These are phyloP conservation scores for Rhagonycha fulva DNA, from an alignment of 2,888 invertebrate species.

Conservation along the genomic window DNA sequence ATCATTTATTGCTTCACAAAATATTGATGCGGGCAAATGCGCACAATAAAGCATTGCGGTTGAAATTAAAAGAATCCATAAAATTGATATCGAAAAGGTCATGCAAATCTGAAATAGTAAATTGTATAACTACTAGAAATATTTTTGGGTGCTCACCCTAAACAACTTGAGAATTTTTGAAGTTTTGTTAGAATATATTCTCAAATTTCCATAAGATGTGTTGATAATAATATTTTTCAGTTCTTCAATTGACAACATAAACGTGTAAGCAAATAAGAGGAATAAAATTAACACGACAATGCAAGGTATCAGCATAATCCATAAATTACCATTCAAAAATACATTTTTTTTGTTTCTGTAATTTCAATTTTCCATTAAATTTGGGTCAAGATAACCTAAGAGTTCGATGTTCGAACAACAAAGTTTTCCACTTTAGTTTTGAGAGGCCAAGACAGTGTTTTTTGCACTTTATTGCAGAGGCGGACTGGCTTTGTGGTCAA, in stretches of 20 bases:
- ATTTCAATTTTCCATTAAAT: not conserved
- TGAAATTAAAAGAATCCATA: conserved; percentile 33
- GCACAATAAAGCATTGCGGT: conserved; percentile 28
- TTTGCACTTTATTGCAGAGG: too few relatives aligned
- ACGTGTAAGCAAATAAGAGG: conserved; percentile 7
- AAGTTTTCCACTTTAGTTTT: too few relatives aligned
- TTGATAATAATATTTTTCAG: conserved; percentile 12
- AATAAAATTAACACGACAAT: conserved; percentile 10
- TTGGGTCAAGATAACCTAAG: not conserved
- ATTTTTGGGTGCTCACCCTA: conserved; percentile 8
- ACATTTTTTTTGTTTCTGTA: not conserved
- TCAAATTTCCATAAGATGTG: not conserved
- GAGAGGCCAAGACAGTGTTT: too few relatives aligned
- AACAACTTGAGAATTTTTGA: not conserved
- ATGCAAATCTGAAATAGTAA: conserved; percentile 24
- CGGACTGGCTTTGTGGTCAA: too few relatives aligned
- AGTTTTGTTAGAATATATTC: not conserved
- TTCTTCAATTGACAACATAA: conserved; percentile 7
- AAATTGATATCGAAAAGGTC: conserved; percentile 12
- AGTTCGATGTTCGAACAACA: not conserved
- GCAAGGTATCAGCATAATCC: conserved; percentile 21
- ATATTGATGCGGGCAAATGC: conserved; percentile 28
- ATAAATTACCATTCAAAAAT: conserved; percentile 1
- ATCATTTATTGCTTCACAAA: conserved; percentile 29
- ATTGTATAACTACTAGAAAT: not conserved